phyloP scores from a whole-genome alignment of 2,888 invertebrate species.

The Ypsolopha sequella region DNA sequence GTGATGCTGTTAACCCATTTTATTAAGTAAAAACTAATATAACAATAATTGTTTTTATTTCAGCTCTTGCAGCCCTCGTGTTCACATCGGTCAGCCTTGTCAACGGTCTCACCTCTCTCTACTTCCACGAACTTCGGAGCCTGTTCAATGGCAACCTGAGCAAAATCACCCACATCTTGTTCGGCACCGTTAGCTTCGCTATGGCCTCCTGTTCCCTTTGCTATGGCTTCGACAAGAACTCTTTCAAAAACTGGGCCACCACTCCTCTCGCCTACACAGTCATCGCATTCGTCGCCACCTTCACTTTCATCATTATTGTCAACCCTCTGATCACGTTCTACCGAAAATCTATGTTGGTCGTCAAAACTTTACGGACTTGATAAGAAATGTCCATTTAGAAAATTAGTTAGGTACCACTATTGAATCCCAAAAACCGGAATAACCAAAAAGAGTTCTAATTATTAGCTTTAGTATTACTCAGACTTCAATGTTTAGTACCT shows the following conservation, averaged over 20 bases:
- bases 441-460: too few species aligned
- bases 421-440: too few species aligned
- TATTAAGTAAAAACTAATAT: neutral
- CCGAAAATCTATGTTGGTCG: constrained; percentile 13
- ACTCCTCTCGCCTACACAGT: constrained; percentile 19
- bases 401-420: too few species aligned
- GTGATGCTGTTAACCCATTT: neutral
- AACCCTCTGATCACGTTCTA: constrained; percentile 29
- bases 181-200: constrained; percentile 29
- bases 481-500: too few species aligned
- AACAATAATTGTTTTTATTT: constrained; percentile 12
- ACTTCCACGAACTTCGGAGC: constrained; percentile 28
- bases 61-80: constrained; percentile 39
- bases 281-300: constrained; percentile 25
- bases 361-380: neutral
- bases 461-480: too few species aligned
- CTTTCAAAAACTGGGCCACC: constrained; percentile 25
- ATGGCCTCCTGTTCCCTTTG: constrained; percentile 28
- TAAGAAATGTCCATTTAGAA: too few species aligned
- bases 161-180: constrained; percentile 30
- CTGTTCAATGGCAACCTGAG: constrained; percentile 21
- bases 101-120: constrained; percentile 37
- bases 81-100: constrained; percentile 37
- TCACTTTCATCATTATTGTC: constrained; percentile 27
- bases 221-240: constrained; percentile 33